These are phyloP conservation scores for Ladona fulva DNA, from an alignment of 1,140 invertebrate species.

Conservation along the genomic window DNA sequence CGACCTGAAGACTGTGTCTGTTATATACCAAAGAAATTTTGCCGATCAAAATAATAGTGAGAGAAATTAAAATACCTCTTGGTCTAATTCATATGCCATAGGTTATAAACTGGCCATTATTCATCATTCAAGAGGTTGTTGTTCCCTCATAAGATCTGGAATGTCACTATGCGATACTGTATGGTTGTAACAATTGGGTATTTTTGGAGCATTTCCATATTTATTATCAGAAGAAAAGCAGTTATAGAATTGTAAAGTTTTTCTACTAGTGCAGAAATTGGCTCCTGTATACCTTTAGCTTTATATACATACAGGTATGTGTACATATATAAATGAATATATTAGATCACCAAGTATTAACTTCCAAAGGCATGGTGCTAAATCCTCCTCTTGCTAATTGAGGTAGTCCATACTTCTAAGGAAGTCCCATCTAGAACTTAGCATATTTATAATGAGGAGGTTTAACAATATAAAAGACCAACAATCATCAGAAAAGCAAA, in stretches of 20 bases:
- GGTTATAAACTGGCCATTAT: neutral
- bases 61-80: neutral
- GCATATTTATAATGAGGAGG: too few relatives aligned
- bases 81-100: neutral
- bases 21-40: neutral
- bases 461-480: too few relatives aligned
- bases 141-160: neutral
- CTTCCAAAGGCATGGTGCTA: too few relatives aligned
- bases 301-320: too few relatives aligned
- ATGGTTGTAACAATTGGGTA: neutral
- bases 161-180: neutral
- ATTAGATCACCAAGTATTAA: too few relatives aligned
- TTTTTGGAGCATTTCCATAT: neutral
- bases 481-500: too few relatives aligned
- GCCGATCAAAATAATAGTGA: neutral
- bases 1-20: conserved; percentile 3
- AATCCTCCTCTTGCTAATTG: too few relatives aligned
- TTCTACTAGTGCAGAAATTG: too few relatives aligned
- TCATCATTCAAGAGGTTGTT: neutral
- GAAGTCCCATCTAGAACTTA: too few relatives aligned
- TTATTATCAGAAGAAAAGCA: neutral
- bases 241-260: neutral
- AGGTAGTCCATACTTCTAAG: too few relatives aligned
- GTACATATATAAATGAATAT: too few relatives aligned
- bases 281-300: too few relatives aligned